Percentiles rank a stretch among this genome's conserved stretches.
phyloP scores from a whole-genome alignment of 2,113 vertebrate genomes.

The Scytalopus superciliaris region DNA sequence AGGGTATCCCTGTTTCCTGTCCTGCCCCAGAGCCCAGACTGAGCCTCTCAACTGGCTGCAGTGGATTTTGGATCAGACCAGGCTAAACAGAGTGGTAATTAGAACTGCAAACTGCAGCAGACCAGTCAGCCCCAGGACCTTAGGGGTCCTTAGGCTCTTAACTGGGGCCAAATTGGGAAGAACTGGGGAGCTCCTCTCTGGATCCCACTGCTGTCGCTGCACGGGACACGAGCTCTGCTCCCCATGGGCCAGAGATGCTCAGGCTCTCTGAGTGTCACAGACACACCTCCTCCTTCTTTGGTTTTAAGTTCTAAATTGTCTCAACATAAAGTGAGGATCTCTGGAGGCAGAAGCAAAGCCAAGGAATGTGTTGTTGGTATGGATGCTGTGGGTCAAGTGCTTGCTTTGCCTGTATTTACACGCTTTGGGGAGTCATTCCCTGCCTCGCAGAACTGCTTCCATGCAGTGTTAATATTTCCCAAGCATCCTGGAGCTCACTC shows the following conservation, averaged over 20 bases:
- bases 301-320: background rate
- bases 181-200: background rate
- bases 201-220: rapidly evolving
- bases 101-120: background rate
- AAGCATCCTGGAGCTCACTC: background rate
- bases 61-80: background rate
- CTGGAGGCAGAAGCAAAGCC: background rate
- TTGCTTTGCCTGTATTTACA: background rate
- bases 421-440: background rate
- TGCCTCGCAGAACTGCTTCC: background rate
- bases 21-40: background rate
- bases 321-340: background rate
- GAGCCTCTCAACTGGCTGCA: background rate
- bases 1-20: background rate
- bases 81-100: background rate
- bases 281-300: background rate
- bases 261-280: background rate
- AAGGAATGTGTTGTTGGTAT: background rate
- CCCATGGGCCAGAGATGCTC: background rate
- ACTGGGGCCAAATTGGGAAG: background rate
- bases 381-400: background rate
- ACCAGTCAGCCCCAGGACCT: background rate
- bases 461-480: background rate
- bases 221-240: rapidly evolving
- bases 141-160: background rate